Evolutionary conservation across 2,888 invertebrate genomes (phyloP).

Genomic region (Serripes groenlandicus): DNA sequence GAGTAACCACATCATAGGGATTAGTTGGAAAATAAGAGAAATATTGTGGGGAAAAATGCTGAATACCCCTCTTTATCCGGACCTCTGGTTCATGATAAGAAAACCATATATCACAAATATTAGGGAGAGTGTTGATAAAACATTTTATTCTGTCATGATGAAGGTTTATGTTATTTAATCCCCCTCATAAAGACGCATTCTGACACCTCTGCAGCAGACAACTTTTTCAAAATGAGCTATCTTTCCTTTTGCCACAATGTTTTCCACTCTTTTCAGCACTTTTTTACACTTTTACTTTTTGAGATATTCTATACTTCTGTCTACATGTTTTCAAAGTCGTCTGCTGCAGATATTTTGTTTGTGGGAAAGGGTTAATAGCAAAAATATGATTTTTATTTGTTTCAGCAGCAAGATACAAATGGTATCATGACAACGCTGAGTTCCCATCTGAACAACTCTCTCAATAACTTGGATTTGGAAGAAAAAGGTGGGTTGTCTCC

Average conservation of each 20-base stretch:
- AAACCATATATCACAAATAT: no score
- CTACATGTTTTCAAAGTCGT: not conserved
- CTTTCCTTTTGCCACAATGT: not conserved
- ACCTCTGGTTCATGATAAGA: no score
- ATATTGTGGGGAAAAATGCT: no score
- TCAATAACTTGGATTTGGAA: slow-evolving; percentile 53
- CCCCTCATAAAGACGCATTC: no score
- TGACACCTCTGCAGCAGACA: no score
- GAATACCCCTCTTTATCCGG: no score
- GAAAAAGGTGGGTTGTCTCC: slow-evolving; percentile 44
- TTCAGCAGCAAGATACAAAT: slow-evolving; percentile 87
- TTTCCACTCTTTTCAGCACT: not conserved
- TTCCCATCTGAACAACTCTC: slow-evolving; percentile 88
- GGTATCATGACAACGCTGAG: slow-evolving; percentile 91
- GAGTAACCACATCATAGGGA: no score
- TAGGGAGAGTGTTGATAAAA: no score
- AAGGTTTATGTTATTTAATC: no score
- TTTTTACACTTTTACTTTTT: not conserved
- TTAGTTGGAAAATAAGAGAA: no score
- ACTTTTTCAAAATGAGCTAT: no score
- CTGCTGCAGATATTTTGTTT: not conserved
- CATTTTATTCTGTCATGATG: no score
- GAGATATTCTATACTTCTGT: not conserved
- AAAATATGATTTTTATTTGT: not conserved
- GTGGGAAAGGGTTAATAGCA: not conserved